Conservation (phyloP, 2,888 invertebrate species). For the Venusia cambrica region DNA sequence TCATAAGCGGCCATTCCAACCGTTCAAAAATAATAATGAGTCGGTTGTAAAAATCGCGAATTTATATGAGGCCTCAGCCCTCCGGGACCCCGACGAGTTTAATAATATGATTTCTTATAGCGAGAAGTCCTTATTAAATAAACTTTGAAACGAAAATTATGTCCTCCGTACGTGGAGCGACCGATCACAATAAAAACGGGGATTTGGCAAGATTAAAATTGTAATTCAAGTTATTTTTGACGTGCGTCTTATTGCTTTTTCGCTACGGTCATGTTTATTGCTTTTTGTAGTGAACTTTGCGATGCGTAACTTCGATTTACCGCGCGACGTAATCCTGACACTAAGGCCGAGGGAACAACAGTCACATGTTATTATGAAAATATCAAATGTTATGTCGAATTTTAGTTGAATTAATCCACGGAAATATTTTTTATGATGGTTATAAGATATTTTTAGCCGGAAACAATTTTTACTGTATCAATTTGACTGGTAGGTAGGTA, state of each 20-base stretch:
- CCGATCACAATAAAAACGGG: conserved; percentile 73
- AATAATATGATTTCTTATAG: conserved; percentile 74
- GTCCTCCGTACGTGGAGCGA: conserved; percentile 54
- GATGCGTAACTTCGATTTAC: conserved; percentile 40
- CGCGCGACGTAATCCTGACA: conserved; percentile 50
- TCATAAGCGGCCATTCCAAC: conserved; percentile 64
- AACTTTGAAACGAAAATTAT: conserved; percentile 74
- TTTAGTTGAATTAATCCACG: conserved; percentile 11
- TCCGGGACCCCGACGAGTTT: conserved; percentile 43
- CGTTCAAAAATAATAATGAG: conserved; percentile 74
- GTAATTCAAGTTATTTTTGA: conserved; percentile 77
- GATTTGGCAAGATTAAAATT: conserved; percentile 81
- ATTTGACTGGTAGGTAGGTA: background rate
- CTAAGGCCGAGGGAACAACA: conserved; percentile 23
- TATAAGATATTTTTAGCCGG: conserved; percentile 4
- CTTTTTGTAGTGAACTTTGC: conserved; percentile 44
- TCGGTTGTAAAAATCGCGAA: conserved; percentile 73
- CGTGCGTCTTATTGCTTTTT: conserved; percentile 75
- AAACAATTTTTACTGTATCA: too few species aligned
- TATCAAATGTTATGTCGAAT: conserved; percentile 6
- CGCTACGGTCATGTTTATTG: conserved; percentile 58
- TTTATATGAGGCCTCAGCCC: conserved; percentile 61
- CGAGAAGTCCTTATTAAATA: conserved; percentile 72
- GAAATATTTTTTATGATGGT: conserved; percentile 7
- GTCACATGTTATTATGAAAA: conserved; percentile 5